Conservation (phyloP, 2,888 invertebrate species). For the Microctonus hyperodae region DNA sequence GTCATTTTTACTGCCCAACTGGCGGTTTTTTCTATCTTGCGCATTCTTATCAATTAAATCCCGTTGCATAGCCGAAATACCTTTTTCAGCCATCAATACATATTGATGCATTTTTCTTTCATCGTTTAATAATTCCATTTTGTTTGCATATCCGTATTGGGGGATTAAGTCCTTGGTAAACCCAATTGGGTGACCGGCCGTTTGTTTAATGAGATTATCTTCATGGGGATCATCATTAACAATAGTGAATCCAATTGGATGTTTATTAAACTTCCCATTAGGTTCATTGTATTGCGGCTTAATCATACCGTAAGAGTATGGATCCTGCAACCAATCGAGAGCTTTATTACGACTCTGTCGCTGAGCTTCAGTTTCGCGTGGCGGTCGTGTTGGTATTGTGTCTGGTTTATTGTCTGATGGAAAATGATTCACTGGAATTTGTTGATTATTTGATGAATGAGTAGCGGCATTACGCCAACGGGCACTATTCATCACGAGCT, state of each 20-base stretch:
- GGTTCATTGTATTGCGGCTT: conserved; percentile 13
- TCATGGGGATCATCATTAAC: conserved; percentile 31
- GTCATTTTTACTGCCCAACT: conserved; percentile 41
- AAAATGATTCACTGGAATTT: conserved; percentile 26
- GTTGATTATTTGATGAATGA: conserved; percentile 29
- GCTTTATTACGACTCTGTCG: conserved; percentile 42
- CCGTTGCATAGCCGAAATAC: conserved; percentile 34
- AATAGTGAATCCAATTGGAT: conserved; percentile 46
- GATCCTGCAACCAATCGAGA: conserved; percentile 51
- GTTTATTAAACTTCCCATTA: conserved; percentile 27
- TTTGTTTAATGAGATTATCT: conserved; percentile 27
- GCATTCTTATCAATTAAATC: conserved; percentile 55
- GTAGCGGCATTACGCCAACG: conserved; percentile 53
- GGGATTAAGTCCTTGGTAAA: conserved; percentile 28
- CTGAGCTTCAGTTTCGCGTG: conserved; percentile 33
- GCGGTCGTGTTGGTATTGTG: conserved; percentile 2
- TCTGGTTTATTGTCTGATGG: conserved; percentile 13
- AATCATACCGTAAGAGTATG: conserved; percentile 45
- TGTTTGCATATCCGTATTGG: background rate
- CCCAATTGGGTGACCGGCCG: conserved; percentile 28
- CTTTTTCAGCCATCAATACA: background rate
- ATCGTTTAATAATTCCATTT: conserved; percentile 9
- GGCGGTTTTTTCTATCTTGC: conserved; percentile 36
- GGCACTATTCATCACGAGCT: conserved; percentile 58
- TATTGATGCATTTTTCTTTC: background rate